Percentiles rank a stretch among this genome's conserved stretches.
Evolutionary conservation across 2,888 invertebrate species (phyloP).

Genomic region (Melinopterus prodromus): DNA sequence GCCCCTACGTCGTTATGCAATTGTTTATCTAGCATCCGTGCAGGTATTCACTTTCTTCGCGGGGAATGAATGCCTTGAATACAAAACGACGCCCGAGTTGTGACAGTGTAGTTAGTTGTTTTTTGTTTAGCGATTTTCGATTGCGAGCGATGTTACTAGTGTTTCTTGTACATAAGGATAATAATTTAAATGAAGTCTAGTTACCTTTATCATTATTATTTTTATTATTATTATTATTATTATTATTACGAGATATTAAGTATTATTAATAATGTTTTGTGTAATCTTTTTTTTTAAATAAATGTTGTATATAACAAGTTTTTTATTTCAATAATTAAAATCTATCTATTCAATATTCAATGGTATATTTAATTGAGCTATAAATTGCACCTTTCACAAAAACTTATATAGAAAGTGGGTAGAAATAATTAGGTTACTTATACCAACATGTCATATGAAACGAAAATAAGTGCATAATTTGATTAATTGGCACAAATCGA

Average conservation of each 20-base stretch:
- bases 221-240: not conserved
- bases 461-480: not conserved
- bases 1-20: not conserved
- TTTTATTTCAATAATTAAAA: not conserved
- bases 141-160: not conserved
- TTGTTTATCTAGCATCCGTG: not conserved
- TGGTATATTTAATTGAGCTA: not conserved
- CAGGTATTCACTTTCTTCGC: not conserved
- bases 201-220: not conserved
- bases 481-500: not conserved
- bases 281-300: slow-evolving; percentile 4
- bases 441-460: too few species aligned
- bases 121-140: not conserved
- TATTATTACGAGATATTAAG: not conserved
- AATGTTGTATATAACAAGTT: not conserved
- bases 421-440: not conserved
- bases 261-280: not conserved
- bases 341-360: too few species aligned
- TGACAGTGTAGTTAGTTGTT: not conserved
- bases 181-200: not conserved
- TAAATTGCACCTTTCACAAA: slow-evolving; percentile 4
- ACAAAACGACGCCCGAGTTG: not conserved
- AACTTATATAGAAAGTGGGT: not conserved
- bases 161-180: not conserved
- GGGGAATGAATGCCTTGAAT: not conserved